Evolutionary conservation across 2,113 vertebrate species (phyloP).

Genomic region (Odocoileus hemionus): DNA sequence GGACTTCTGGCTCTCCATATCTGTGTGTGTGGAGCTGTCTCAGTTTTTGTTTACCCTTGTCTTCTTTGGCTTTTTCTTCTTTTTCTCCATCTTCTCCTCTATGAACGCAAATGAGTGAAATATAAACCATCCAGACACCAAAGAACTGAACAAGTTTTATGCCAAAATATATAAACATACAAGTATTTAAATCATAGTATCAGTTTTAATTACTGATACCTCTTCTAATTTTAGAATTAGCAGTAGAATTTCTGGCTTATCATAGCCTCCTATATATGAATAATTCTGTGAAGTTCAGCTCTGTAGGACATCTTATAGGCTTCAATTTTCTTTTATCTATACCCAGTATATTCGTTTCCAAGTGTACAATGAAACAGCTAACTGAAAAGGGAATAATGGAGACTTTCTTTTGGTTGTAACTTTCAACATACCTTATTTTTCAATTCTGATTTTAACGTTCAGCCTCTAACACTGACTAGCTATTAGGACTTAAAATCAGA

Average conservation of each 20-base stretch:
- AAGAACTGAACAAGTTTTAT: background rate
- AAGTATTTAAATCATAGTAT: background rate
- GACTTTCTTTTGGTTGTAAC: background rate
- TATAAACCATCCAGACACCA: background rate
- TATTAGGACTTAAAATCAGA: background rate
- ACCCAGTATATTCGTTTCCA: background rate
- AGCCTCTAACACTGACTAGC: background rate
- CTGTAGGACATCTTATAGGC: background rate
- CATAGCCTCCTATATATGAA: fast-evolving
- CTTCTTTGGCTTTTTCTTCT: constrained; percentile 83
- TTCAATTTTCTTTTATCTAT: background rate
- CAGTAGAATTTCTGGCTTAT: background rate
- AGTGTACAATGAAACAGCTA: background rate
- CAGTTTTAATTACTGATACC: background rate
- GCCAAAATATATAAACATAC: background rate
- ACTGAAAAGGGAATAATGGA: background rate
- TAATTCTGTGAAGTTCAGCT: background rate
- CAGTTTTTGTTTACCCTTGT: constrained; percentile 86
- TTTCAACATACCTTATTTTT: background rate
- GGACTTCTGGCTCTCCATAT: constrained; percentile 90
- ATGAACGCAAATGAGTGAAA: constrained; percentile 19
- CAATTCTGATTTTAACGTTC: background rate
- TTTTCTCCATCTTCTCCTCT: constrained; percentile 89
- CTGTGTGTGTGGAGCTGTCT: constrained; percentile 84
- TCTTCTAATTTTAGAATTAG: background rate